Conservation (phyloP, 2,797 vertebrate genomes). For the Acanthiza pusilla region DNA sequence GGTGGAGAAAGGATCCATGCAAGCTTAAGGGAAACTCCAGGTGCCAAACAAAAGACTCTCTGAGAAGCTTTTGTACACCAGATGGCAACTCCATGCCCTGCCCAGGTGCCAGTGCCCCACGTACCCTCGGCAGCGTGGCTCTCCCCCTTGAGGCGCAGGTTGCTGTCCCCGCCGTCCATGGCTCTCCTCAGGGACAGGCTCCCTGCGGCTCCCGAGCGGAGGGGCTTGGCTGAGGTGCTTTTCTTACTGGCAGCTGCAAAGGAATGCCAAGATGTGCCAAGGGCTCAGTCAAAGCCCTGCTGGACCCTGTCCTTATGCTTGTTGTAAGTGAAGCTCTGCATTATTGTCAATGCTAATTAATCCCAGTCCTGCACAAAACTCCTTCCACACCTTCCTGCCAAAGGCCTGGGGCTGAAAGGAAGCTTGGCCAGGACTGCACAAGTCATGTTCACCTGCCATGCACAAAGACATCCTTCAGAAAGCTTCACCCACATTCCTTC, state of each 20-base stretch:
- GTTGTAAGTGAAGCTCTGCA: not conserved
- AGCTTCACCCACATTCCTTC: not conserved
- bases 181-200: conserved; percentile 81
- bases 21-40: not conserved
- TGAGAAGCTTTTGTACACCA: not conserved
- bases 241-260: conserved; percentile 83
- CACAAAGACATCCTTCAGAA: not conserved
- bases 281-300: not conserved
- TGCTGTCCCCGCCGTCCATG: conserved; percentile 79
- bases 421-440: not conserved
- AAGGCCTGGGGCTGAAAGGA: not conserved
- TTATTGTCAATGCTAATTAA: not conserved
- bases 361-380: not conserved
- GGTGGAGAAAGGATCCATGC: not conserved
- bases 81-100: rapidly evolving
- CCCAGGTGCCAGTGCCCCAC: not conserved
- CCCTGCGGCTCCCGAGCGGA: conserved; percentile 73
- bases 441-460: rapidly evolving
- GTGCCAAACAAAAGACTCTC: not conserved
- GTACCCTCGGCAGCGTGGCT: conserved; percentile 77
- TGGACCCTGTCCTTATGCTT: not conserved
- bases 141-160: conserved; percentile 78
- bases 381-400: not conserved
- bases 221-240: conserved; percentile 78
- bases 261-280: not conserved